Conservation (phyloP, 1,140 invertebrate genomes). For the Anthonomus grandis region DNA sequence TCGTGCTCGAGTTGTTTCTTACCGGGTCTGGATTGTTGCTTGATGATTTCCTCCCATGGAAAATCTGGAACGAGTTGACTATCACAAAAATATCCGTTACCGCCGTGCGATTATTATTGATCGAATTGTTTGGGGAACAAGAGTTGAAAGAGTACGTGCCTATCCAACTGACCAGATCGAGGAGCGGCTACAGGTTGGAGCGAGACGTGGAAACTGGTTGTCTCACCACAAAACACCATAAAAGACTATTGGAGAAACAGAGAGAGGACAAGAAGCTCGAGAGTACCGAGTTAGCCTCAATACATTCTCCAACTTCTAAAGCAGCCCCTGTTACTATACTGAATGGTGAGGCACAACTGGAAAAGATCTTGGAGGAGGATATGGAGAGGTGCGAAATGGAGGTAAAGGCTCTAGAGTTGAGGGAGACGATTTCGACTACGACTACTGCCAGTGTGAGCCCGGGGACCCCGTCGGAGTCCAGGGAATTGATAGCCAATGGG, state of each 20-base stretch:
- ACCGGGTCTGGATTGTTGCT: conserved; percentile 76
- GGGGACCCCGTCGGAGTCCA: conserved; percentile 63
- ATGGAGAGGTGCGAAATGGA: conserved; percentile 45
- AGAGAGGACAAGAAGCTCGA: conserved; percentile 46
- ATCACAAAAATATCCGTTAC: conserved; percentile 75
- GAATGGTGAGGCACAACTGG: conserved; percentile 50
- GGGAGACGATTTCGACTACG: conserved; percentile 49
- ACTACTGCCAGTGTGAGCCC: conserved; percentile 64
- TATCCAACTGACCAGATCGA: conserved; percentile 75
- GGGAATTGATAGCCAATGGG: conserved; percentile 59
- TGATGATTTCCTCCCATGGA: conserved; percentile 70
- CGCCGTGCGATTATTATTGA: conserved; percentile 70
- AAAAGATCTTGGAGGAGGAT: conserved; percentile 55
- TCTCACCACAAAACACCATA: conserved; percentile 67
- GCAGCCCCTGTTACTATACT: conserved; percentile 49
- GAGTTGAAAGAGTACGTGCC: conserved; percentile 81
- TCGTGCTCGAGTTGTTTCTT: conserved; percentile 78
- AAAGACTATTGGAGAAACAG: conserved; percentile 53
- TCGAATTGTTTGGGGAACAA: conserved; percentile 78
- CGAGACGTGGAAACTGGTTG: conserved; percentile 79
- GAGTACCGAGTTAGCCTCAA: conserved; percentile 48
- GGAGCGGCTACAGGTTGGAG: conserved; percentile 76
- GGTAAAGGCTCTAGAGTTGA: conserved; percentile 33
- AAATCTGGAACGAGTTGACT: conserved; percentile 75
- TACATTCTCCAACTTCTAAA: conserved; percentile 49